Evolutionary conservation across 2,888 invertebrate genomes (phyloP).

Genomic region (Cheilosia variabilis): DNA sequence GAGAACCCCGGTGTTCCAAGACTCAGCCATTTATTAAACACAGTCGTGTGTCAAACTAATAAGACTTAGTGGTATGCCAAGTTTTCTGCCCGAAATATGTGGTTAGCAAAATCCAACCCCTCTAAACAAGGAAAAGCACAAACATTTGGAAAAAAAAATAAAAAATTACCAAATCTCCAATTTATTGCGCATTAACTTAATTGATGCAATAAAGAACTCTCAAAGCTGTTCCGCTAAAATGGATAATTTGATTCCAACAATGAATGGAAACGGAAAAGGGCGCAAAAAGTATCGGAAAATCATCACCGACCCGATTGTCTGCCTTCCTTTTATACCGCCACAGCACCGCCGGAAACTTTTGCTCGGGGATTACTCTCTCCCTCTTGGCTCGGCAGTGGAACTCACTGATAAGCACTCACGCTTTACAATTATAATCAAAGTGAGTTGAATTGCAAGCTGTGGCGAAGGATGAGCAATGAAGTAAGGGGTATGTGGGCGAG

Average conservation of each 20-base stretch:
- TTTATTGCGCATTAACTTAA: constrained; percentile 66
- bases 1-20: no score
- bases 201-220: constrained; percentile 59
- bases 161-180: constrained; percentile 15
- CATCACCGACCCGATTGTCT: constrained; percentile 21
- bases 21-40: no score
- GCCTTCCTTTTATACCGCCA: background rate
- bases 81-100: no score
- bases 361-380: constrained; percentile 27
- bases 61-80: no score
- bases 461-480: background rate
- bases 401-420: constrained; percentile 49
- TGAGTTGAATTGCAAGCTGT: constrained; percentile 50
- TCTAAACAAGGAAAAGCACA: background rate
- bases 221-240: constrained; percentile 27
- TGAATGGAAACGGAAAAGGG: background rate
- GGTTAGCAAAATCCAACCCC: background rate
- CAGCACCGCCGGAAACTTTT: constrained; percentile 3
- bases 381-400: constrained; percentile 8
- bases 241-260: constrained; percentile 37
- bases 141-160: constrained; percentile 11
- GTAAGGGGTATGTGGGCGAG: background rate
- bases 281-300: constrained; percentile 22
- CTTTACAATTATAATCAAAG: constrained; percentile 51
- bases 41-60: no score